A percentile compares a stretch with the other conserved stretches of the same genome.
These are phyloP conservation scores for Iguana delicatissima DNA, from an alignment of 2,797 vertebrate species.

Conservation along the genomic window DNA sequence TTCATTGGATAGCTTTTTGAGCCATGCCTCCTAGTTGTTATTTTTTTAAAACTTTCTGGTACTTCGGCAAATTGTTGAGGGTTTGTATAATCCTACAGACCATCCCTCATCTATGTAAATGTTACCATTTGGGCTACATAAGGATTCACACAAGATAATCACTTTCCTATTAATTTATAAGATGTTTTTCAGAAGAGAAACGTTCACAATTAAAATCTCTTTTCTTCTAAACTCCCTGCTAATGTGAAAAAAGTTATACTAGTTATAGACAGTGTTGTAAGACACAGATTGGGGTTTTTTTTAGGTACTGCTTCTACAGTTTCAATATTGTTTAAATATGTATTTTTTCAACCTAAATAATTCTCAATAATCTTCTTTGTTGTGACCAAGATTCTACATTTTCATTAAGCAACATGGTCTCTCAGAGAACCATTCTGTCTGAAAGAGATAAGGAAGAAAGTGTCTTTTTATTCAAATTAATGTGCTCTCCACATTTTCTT, in stretches of 20 bases:
- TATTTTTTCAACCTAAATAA: constrained; percentile 71
- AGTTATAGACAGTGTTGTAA: constrained; percentile 51
- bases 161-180: neutral
- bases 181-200: constrained; percentile 57
- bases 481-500: constrained; percentile 33
- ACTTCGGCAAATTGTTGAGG: neutral
- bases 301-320: constrained; percentile 55
- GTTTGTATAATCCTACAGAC: neutral
- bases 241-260: constrained; percentile 52
- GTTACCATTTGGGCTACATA: neutral
- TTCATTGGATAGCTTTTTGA: too few species aligned
- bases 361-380: constrained; percentile 68
- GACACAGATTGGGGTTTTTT: constrained; percentile 59
- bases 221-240: constrained; percentile 55
- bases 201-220: constrained; percentile 66
- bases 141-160: neutral
- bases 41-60: neutral
- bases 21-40: too few species aligned
- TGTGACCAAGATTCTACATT: constrained; percentile 60
- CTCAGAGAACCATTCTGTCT: neutral
- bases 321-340: constrained; percentile 71
- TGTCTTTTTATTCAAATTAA: constrained; percentile 61
- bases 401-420: constrained; percentile 58
- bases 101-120: neutral
- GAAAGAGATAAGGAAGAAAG: constrained; percentile 1